Evolutionary conservation across 1,140 invertebrate species (phyloP), one percentile per base, ranked within the genome.

Genomic region (Diuraphis noxia): DNA sequence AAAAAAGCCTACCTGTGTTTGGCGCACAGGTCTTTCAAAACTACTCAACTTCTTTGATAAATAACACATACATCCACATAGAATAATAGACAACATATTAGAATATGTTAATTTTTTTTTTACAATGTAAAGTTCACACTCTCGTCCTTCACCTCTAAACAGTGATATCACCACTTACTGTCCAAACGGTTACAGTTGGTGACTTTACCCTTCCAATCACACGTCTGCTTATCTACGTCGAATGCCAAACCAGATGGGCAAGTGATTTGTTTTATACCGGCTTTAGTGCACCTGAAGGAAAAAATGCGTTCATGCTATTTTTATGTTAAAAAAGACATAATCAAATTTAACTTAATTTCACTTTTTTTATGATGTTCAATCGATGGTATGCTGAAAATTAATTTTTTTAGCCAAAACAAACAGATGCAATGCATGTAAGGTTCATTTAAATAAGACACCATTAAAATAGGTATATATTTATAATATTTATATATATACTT

Each of bases 201-300:
- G 95, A 98, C 97, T 96, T 98, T 98, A 95, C 96, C 97, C 96
- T 98, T 98, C 97, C 98, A 98, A 95, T 98, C 97, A 95, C 98
- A 98, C 94, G 97, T 98, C 95, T 98, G 98, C 96, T 98, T 98
- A 95, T 98, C 96, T 95, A 98, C 96, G 96, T 98, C 98, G 96
- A 98, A 98, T 95, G 97, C 97, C 95, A 98, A 96, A 95, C 97
- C 97, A 94, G 97, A 97, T 94, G 97, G 97, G 95, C 98, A 98
- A 95, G 97, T 97, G 95, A 98, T 97, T 96, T 97, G 96, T 96
- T 97, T 97, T 95, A 97, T 96, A 96, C 97, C 97, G 95, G 97
- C 97, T 95, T 96, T 97, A 95, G 97, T 97, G 96, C 97, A 97
- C 97, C 97, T 97, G 95, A 93, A 90, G 92, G 93, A 93, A 82